Evolutionary conservation across 2,888 invertebrate genomes (phyloP).

Genomic region (Prenolepis imparis): DNA sequence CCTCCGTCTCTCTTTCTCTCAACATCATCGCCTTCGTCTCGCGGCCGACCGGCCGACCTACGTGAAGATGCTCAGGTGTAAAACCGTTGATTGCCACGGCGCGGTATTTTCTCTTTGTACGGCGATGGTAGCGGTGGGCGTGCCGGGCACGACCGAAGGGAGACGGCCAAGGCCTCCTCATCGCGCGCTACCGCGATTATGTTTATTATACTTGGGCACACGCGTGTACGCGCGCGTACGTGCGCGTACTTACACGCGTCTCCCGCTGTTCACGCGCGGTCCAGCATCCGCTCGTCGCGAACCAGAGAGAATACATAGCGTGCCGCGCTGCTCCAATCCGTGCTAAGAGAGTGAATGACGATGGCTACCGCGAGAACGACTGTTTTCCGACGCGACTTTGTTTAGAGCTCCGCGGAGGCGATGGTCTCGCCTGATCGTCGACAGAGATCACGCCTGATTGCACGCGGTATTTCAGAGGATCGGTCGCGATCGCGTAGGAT

Average conservation of each 20-base stretch:
- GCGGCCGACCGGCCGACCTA: constrained; percentile 71
- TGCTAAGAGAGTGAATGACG: constrained; percentile 36
- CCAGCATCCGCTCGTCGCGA: constrained; percentile 52
- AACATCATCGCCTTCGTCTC: constrained; percentile 41
- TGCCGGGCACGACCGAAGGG: constrained; percentile 84
- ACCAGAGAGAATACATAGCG: constrained; percentile 53
- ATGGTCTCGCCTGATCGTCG: not conserved
- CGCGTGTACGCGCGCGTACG: constrained; percentile 76
- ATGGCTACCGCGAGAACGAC: constrained; percentile 40
- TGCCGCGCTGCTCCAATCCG: not conserved
- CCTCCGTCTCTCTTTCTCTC: constrained; percentile 31
- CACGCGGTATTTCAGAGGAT: not conserved
- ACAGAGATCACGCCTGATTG: constrained; percentile 16
- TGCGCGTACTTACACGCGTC: constrained; percentile 68
- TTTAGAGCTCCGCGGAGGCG: constrained; percentile 30
- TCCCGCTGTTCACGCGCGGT: constrained; percentile 48
- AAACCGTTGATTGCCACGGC: constrained; percentile 85
- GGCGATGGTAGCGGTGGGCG: constrained; percentile 84
- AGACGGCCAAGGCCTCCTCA: constrained; percentile 84
- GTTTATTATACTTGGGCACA: constrained; percentile 82
- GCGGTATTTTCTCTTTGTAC: constrained; percentile 82
- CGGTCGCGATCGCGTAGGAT: constrained; percentile 23
- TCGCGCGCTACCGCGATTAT: constrained; percentile 83
- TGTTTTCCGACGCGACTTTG: constrained; percentile 29
- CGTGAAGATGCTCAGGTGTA: constrained; percentile 83